These are phyloP conservation scores for Bovichtus variegatus DNA, from an alignment of 2,797 vertebrate species.

Conservation along the genomic window DNA sequence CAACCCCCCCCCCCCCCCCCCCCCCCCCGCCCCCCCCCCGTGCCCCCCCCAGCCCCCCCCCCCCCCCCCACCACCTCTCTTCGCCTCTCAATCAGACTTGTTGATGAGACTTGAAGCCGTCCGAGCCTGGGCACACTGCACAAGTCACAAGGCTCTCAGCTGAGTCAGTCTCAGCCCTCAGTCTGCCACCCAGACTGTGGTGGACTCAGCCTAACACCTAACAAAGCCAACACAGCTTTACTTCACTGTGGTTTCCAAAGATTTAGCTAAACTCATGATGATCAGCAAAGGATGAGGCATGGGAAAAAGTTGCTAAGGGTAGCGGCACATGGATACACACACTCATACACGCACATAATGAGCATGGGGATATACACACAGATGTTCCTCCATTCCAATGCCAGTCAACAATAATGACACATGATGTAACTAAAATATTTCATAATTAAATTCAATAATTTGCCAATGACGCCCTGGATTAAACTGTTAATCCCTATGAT, in stretches of 20 bases:
- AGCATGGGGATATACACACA: slow-evolving; percentile 13
- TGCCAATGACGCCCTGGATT: slow-evolving; percentile 54
- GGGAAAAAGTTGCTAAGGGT: slow-evolving; percentile 55
- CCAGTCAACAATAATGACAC: slow-evolving; percentile 54
- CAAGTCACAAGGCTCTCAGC: slow-evolving; percentile 82
- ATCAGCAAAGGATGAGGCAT: slow-evolving; percentile 66
- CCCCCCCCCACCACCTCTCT: background rate
- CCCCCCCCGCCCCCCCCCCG: no score
- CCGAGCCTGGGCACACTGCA: slow-evolving; percentile 44
- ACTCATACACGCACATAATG: slow-evolving; percentile 2
- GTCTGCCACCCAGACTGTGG: slow-evolving; percentile 75
- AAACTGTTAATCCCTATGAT: slow-evolving; percentile 55
- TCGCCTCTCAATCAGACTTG: slow-evolving; percentile 33
- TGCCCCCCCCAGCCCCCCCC: no score
- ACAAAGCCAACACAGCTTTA: slow-evolving; percentile 58
- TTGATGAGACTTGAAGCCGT: slow-evolving; percentile 57
- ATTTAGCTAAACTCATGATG: slow-evolving; percentile 69
- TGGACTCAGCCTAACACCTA: slow-evolving; percentile 61
- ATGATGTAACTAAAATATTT: slow-evolving; percentile 67
- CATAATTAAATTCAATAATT: slow-evolving; percentile 60
- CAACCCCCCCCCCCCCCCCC: background rate
- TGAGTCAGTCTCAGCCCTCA: slow-evolving; percentile 68
- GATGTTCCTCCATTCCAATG: slow-evolving; percentile 25
- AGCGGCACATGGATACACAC: background rate
- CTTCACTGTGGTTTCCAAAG: slow-evolving; percentile 58